phyloP scores from a whole-genome alignment of 2,113 vertebrate genomes.

The Carassius auratus region DNA sequence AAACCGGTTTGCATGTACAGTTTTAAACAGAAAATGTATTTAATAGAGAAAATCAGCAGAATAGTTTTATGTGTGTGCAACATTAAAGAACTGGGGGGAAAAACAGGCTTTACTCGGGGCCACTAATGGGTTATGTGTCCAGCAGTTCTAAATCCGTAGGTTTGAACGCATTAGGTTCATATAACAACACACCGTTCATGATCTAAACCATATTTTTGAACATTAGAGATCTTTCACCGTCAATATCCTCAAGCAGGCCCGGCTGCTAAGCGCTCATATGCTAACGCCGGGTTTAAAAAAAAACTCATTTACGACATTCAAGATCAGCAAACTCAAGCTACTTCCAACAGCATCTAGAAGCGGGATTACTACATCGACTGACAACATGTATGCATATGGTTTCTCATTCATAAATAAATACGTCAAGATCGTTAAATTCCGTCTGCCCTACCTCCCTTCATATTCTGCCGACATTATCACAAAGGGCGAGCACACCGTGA shows the following conservation, averaged over 20 bases:
- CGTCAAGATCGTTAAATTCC: not conserved
- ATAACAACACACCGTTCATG: not conserved
- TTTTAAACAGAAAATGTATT: not conserved
- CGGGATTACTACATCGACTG: not conserved
- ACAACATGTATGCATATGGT: not conserved
- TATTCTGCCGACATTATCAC: constrained; percentile 80
- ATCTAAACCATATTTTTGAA: not conserved
- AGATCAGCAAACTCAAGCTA: not conserved
- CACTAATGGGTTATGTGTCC: not conserved
- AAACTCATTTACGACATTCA: constrained; percentile 23
- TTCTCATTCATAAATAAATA: not conserved
- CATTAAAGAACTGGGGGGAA: not conserved
- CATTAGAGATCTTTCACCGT: not conserved
- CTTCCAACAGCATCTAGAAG: not conserved
- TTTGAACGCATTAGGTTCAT: not conserved
- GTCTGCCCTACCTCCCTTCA: constrained; percentile 73
- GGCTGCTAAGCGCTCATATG: constrained; percentile 22
- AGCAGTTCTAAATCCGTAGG: not conserved
- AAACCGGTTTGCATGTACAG: not conserved
- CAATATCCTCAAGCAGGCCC: not conserved
- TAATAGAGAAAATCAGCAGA: not conserved
- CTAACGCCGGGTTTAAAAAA: constrained; percentile 7
- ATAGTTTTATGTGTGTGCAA: not conserved
- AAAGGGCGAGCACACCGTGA: constrained; percentile 73
- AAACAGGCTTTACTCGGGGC: constrained; percentile 11